These are phyloP conservation scores for Pachydiplax longipennis DNA, from an alignment of 2,888 invertebrate genomes.

Conservation along the genomic window DNA sequence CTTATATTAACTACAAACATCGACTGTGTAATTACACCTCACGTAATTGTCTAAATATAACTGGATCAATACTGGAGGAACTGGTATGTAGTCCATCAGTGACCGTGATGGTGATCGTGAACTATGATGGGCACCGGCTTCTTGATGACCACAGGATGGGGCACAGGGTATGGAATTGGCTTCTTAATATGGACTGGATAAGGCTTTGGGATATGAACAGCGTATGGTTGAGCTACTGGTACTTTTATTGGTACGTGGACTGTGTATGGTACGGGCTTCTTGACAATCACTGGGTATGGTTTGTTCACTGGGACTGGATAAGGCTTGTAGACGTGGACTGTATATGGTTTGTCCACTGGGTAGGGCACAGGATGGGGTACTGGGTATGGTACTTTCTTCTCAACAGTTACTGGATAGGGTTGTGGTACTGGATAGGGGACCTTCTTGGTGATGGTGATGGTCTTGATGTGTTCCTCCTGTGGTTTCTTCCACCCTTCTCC, in stretches of 20 bases:
- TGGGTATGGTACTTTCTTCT: constrained; percentile 47
- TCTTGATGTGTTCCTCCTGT: neutral
- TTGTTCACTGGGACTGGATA: constrained; percentile 51
- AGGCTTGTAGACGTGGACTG: constrained; percentile 63
- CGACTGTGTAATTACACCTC: neutral
- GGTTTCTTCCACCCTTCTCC: too few species aligned
- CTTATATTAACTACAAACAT: neutral
- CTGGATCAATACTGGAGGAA: neutral
- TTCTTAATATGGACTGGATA: constrained; percentile 28
- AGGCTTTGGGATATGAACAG: constrained; percentile 63
- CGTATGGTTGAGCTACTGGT: constrained; percentile 76
- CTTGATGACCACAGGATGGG: constrained; percentile 25
- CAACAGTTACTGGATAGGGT: constrained; percentile 45
- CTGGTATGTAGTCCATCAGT: neutral
- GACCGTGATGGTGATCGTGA: neutral
- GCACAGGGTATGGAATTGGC: constrained; percentile 28
- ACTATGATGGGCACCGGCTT: constrained; percentile 44
- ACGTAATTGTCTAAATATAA: neutral
- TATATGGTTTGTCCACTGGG: constrained; percentile 67
- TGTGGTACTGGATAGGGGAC: constrained; percentile 37
- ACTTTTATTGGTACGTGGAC: constrained; percentile 72
- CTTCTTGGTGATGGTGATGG: constrained; percentile 46
- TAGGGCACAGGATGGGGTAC: constrained; percentile 66
- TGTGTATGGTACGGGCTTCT: constrained; percentile 64
- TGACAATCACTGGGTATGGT: constrained; percentile 73